These are phyloP conservation scores for Adelosebastes latens DNA, from an alignment of 2,797 vertebrate genomes.

Conservation along the genomic window DNA sequence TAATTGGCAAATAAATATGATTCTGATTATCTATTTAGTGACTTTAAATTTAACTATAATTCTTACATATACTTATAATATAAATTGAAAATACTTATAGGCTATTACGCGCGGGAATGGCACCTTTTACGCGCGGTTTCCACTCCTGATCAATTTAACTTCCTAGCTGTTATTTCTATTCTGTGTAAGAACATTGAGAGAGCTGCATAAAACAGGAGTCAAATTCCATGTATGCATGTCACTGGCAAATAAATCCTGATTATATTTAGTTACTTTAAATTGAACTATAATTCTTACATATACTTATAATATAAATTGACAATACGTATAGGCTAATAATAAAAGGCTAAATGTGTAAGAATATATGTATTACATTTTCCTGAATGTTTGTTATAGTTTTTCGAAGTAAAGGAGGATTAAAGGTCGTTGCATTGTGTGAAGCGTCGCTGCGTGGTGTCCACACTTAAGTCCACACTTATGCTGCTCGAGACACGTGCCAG, in stretches of 20 bases:
- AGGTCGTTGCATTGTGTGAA: conserved; percentile 6
- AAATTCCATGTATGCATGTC: no score
- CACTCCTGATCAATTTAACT: accelerated
- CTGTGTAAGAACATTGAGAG: no score
- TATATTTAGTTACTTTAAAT: not conserved
- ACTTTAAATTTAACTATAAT: accelerated
- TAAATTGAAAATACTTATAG: no score
- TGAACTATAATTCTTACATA: no score
- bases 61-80: no score
- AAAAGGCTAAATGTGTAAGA: accelerated
- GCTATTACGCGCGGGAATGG: conserved; percentile 1
- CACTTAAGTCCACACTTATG: not conserved
- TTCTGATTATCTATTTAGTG: no score
- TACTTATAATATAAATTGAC: not conserved
- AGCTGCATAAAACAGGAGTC: no score
- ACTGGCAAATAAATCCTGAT: no score
- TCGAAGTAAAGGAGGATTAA: not conserved
- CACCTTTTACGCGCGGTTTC: not conserved
- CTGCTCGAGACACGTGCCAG: conserved; percentile 21
- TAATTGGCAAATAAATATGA: no score
- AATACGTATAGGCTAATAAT: not conserved
- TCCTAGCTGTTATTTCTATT: no score
- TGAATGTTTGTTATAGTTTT: not conserved
- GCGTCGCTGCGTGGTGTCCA: conserved; percentile 10
- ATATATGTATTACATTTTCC: not conserved